These are phyloP conservation scores for Lycocerus yunnanus DNA, from an alignment of 2,888 invertebrate species.

Conservation along the genomic window DNA sequence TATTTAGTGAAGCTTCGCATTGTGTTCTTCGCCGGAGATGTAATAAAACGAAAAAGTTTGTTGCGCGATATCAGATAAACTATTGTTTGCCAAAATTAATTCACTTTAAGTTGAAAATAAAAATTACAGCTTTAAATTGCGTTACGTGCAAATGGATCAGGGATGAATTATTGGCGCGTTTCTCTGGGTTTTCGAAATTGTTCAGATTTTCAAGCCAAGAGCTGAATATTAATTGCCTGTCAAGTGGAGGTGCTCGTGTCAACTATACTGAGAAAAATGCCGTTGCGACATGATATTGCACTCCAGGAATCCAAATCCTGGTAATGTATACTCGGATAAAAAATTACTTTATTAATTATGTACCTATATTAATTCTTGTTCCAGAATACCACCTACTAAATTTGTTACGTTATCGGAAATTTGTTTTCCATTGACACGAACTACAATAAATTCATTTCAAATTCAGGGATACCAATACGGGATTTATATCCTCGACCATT, in stretches of 20 bases:
- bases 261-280: constrained; percentile 22
- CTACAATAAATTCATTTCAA: not conserved
- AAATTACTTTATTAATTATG: constrained; percentile 18
- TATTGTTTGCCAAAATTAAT: not conserved
- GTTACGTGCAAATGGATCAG: not conserved
- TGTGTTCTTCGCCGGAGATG: not conserved
- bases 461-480: not conserved
- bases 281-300: constrained; percentile 25
- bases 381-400: not conserved
- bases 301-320: constrained; percentile 23
- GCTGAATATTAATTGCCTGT: constrained; percentile 20
- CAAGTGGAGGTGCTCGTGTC: constrained; percentile 14
- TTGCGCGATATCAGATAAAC: not conserved
- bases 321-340: constrained; percentile 8
- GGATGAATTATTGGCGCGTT: not conserved
- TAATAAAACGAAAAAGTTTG: not conserved
- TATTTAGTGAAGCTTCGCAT: constrained; percentile 25
- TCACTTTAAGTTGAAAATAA: not conserved
- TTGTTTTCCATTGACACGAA: not conserved
- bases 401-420: not conserved
- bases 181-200: constrained; percentile 6
- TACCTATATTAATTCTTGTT: constrained; percentile 7
- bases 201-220: constrained; percentile 5
- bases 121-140: not conserved
- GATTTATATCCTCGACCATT: not conserved